Conservation (phyloP, 2,113 vertebrate genomes). For the Ascaphus truei region DNA sequence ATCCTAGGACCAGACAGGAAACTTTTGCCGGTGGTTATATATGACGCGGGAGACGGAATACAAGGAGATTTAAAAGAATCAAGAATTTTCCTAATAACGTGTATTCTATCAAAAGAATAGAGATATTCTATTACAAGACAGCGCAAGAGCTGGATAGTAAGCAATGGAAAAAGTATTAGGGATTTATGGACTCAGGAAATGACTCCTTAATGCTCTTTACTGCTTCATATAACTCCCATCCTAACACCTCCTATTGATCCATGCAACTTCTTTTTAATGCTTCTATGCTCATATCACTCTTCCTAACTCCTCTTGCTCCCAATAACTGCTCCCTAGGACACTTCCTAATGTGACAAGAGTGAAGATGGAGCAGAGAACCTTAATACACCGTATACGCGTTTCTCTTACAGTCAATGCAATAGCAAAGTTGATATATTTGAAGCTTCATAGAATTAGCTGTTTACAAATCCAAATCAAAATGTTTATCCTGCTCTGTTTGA, state of each 20-base stretch:
- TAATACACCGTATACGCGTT: not conserved
- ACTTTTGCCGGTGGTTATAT: too few species aligned
- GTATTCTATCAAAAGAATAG: too few species aligned
- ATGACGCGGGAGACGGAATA: too few species aligned
- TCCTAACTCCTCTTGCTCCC: slow-evolving; percentile 7
- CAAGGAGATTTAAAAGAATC: too few species aligned
- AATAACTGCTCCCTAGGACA: slow-evolving; percentile 6
- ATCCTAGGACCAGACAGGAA: too few species aligned
- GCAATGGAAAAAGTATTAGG: not conserved
- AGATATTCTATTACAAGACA: too few species aligned
- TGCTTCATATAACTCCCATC: slow-evolving; percentile 6
- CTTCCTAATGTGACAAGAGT: slow-evolving; percentile 13
- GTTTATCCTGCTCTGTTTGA: slow-evolving; percentile 12
- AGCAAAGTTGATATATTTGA: too few species aligned
- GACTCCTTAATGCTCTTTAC: slow-evolving; percentile 1
- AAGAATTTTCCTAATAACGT: too few species aligned
- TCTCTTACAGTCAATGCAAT: not conserved
- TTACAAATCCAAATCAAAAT: not conserved
- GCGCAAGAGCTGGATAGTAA: slow-evolving; percentile 5
- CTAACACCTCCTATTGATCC: not conserved
- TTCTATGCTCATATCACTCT: slow-evolving; percentile 14
- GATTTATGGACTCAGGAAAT: not conserved
- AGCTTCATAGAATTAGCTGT: too few species aligned
- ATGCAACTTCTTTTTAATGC: slow-evolving; percentile 3
- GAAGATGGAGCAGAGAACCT: not conserved